phyloP scores from a whole-genome alignment of 2,797 vertebrate genomes.

The Hybognathus amarus region DNA sequence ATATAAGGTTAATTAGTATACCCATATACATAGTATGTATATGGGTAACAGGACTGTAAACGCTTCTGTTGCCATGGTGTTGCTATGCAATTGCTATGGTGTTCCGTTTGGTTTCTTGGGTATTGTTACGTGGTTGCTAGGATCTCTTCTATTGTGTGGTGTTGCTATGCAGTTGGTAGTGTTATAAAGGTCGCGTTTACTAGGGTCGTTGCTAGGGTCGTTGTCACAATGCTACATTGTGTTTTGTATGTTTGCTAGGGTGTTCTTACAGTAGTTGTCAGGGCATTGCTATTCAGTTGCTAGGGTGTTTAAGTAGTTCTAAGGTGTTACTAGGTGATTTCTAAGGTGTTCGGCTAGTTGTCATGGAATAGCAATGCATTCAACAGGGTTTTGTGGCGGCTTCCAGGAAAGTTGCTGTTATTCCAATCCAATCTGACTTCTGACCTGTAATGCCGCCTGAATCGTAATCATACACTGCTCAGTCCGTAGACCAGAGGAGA shows the following conservation, averaged over 20 bases:
- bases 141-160: background rate
- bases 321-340: background rate
- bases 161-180: background rate
- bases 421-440: too few relatives aligned
- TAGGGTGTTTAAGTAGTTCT: background rate
- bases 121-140: background rate
- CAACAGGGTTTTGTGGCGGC: background rate
- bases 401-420: too few relatives aligned
- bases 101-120: background rate
- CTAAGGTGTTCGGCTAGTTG: background rate
- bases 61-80: background rate
- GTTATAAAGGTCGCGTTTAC: too few relatives aligned
- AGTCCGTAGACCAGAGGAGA: too few relatives aligned
- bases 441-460: too few relatives aligned
- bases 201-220: too few relatives aligned
- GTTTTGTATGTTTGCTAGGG: background rate
- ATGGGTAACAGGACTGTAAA: too few relatives aligned
- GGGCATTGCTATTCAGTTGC: background rate
- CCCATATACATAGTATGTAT: too few relatives aligned
- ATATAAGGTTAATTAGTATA: too few relatives aligned
- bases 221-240: background rate
- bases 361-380: background rate
- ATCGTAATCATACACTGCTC: too few relatives aligned
- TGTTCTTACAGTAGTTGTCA: background rate
- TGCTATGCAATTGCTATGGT: background rate